Evolutionary conservation across 1,140 invertebrate species (phyloP), one percentile per base, ranked within the genome.

Genomic region (Drosophila setifemur): DNA sequence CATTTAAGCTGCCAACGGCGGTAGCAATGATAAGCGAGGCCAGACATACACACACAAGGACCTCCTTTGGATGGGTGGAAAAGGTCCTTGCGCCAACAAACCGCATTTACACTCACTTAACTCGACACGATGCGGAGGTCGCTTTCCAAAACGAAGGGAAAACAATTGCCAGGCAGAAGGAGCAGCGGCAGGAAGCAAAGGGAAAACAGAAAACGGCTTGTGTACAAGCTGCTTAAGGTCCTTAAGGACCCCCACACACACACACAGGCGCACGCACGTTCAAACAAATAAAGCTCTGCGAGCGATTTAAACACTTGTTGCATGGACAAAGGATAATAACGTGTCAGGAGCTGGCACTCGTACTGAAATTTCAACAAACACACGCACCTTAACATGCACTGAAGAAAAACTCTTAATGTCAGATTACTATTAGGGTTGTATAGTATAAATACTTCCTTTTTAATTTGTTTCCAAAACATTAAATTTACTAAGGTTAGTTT

Each of bases 41-140:
- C 31, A 55, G 25, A 66, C 26, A 39, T 12, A 21, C 1, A 48
- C 8, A 11, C 0, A 5, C 25, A 64, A 64, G 57, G 60, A 64
- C 60, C 60, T 64, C 42, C 29, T 48, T 19, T 23, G 12, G 40
- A 21, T 25, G 37, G 39, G 37, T 25, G 11, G 26, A 28, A 29
- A 21, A 29, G 35, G 28, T 69, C 64, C 66, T 69, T 69, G 66
- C 57, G 50, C 42, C 43, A 70, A 49, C 21, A 71, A 72, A 83
- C 79, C 74, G 72, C 81, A 85, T 83, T 83, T 85, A 83, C 78
- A 83, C 79, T 74, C 79, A 83, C 79, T 83, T 83, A 83, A 85
- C 78, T 83, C 58, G 66, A 70, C 53, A 63, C 49, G 78, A 42
- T 48, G 40, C 37, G 50, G 58, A 75, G 68, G 54, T 66, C 50